phyloP scores from a whole-genome alignment of 2,888 invertebrate species.

The Malthinus seriepunctatus region DNA sequence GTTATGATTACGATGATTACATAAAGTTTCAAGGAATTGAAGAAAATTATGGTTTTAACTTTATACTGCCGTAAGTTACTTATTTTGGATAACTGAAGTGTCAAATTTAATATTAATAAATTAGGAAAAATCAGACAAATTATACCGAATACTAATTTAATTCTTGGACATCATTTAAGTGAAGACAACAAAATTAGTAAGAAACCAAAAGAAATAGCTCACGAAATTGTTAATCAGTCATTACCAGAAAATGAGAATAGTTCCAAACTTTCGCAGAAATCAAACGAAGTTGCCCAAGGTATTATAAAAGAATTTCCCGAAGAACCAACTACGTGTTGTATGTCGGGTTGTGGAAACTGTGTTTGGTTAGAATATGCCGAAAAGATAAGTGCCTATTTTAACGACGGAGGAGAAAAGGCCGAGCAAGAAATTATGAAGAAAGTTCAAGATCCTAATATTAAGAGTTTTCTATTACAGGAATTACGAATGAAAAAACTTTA shows the following conservation, averaged over 20 bases:
- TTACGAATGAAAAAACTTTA: conserved; percentile 56
- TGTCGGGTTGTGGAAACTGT: conserved; percentile 91
- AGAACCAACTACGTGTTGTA: conserved; percentile 85
- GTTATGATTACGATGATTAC: too few species aligned
- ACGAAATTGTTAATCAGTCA: background rate
- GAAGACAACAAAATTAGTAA: conserved; percentile 4
- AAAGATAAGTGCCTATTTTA: conserved; percentile 61
- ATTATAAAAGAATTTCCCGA: conserved; percentile 56
- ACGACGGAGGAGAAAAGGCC: conserved; percentile 70
- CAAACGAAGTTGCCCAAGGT: background rate
- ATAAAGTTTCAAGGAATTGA: too few species aligned
- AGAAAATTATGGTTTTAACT: background rate
- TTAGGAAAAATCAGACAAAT: conserved; percentile 21
- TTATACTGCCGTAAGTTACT: background rate
- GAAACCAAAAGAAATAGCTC: conserved; percentile 1
- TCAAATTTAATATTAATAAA: background rate
- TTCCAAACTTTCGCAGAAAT: background rate
- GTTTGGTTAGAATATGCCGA: conserved; percentile 93
- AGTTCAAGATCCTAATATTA: conserved; percentile 80
- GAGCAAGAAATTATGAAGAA: conserved; percentile 72
- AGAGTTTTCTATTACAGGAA: conserved; percentile 81
- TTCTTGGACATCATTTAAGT: conserved; percentile 14
- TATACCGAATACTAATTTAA: conserved; percentile 18
- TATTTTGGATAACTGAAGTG: too few species aligned
- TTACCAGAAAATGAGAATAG: background rate